A percentile compares a stretch with the other conserved stretches of the same genome.
Conservation (phyloP, 1,140 invertebrate species). For the Mercenaria mercenaria region DNA sequence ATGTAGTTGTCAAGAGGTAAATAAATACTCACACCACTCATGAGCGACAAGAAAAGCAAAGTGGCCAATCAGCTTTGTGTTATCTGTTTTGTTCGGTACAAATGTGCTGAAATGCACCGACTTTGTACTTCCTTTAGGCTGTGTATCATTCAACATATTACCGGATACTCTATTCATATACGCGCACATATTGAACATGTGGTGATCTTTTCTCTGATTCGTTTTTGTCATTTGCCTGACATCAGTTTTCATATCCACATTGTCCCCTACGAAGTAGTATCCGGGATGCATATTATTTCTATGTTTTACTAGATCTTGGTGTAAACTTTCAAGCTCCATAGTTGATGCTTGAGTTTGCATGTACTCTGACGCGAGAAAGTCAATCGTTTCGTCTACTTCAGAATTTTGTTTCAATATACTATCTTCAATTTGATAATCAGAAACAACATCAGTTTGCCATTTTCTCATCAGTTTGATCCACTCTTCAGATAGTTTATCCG, state of each 20-base stretch:
- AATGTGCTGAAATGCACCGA: neutral
- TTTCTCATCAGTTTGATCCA: neutral
- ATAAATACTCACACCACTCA: neutral
- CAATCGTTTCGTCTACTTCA: neutral
- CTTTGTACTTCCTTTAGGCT: neutral
- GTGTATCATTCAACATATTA: constrained; percentile 8
- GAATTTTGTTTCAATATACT: neutral
- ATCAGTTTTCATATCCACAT: constrained; percentile 40
- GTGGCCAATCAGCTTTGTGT: neutral
- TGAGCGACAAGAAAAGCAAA: neutral
- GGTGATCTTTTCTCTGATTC: constrained; percentile 45
- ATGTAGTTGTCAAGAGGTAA: neutral
- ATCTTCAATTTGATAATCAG: neutral
- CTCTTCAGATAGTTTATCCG: neutral
- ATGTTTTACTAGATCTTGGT: neutral
- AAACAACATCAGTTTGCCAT: neutral
- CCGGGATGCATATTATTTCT: neutral
- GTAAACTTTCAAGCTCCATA: neutral
- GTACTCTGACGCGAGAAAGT: neutral
- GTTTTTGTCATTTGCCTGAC: constrained; percentile 24
- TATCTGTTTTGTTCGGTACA: neutral
- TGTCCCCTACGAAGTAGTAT: too few species aligned
- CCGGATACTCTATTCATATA: constrained; percentile 41
- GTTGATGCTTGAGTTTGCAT: too few species aligned
- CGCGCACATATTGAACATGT: constrained; percentile 50